Conservation (phyloP, 2,113 vertebrate species). For the Oceanites oceanicus region DNA sequence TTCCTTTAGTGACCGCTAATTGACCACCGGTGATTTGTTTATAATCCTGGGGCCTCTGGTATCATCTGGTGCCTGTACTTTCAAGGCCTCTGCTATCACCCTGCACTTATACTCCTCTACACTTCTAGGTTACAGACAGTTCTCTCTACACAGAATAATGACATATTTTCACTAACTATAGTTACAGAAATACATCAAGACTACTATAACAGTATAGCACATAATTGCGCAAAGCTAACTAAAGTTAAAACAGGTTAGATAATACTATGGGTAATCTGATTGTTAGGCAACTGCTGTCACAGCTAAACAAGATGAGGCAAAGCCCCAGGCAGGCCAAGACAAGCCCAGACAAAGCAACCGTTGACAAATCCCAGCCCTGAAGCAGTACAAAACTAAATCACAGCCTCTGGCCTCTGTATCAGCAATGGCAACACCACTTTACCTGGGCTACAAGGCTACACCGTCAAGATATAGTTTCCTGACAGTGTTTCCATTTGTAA, state of each 20-base stretch:
- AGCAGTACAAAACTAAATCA: neutral
- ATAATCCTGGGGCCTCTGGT: neutral
- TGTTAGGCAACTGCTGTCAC: neutral
- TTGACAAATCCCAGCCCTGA: neutral
- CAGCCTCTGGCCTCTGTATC: neutral
- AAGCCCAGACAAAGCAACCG: neutral
- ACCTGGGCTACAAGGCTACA: neutral
- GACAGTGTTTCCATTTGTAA: neutral
- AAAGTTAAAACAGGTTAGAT: neutral
- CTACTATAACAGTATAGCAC: neutral
- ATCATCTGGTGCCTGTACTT: neutral
- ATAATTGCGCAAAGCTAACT: neutral
- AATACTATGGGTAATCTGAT: neutral
- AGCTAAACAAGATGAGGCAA: neutral
- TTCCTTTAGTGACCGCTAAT: neutral
- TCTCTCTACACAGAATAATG: neutral
- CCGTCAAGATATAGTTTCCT: neutral
- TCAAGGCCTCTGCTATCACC: neutral
- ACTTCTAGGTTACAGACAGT: neutral
- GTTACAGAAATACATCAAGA: neutral
- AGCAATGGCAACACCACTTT: neutral
- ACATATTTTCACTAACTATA: neutral
- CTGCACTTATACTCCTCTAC: neutral
- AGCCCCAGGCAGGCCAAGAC: neutral
- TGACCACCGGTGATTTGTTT: neutral